Percentiles rank a stretch among this genome's conserved stretches.
phyloP scores from a whole-genome alignment of 2,797 vertebrate genomes.

The Fundulus diaphanus region DNA sequence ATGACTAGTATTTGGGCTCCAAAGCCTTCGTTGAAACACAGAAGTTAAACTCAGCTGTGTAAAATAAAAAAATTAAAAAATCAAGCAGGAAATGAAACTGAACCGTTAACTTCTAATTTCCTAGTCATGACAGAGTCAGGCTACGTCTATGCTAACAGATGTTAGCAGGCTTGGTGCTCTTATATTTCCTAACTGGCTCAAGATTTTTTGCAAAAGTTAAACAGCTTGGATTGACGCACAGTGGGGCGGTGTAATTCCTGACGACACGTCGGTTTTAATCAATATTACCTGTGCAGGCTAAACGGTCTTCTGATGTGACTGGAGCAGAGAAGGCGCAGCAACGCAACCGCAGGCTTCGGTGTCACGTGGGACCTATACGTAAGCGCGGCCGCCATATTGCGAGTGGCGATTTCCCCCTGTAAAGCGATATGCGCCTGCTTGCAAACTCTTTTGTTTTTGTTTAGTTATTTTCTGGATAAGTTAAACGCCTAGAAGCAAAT shows the following conservation, averaged over 20 bases:
- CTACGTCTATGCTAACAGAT: background rate
- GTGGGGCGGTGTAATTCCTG: background rate
- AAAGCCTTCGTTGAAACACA: background rate
- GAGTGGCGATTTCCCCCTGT: background rate
- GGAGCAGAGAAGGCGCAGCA: no score
- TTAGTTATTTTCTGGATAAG: no score
- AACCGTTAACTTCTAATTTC: background rate
- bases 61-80: no score
- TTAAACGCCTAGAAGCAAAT: no score
- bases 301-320: background rate
- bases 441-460: background rate
- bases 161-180: background rate
- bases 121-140: background rate
- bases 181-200: background rate
- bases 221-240: background rate
- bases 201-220: background rate
- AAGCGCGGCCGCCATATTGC: slow-evolving; percentile 1
- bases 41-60: background rate
- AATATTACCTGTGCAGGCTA: background rate
- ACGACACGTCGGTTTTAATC: background rate
- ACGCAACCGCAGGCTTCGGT: no score
- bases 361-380: no score
- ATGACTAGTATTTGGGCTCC: background rate
- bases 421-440: background rate
- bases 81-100: background rate